Evolutionary conservation across 1,140 invertebrate species (phyloP), one percentile per base, ranked within the genome.

Genomic region (Nautilus pompilius): DNA sequence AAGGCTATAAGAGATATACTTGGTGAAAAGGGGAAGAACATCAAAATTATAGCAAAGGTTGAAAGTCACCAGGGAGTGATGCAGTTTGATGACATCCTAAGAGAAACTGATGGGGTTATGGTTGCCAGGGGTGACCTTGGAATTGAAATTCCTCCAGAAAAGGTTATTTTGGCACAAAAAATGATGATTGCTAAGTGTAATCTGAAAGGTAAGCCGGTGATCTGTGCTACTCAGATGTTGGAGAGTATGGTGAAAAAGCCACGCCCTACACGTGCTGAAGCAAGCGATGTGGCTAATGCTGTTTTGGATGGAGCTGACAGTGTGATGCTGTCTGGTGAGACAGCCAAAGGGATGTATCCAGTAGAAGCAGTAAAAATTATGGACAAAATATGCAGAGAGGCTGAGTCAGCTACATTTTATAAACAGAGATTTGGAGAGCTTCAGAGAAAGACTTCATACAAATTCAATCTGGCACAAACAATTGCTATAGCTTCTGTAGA

Each of bases 241-340:
- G 95, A 98, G 75, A 96, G 93, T 0, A 98, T 98, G 95, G 88
- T 95, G 0, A 94, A 93, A 82, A 97, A 97, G 77, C 95, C 95
- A 4, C 86, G 95, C 30, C 92, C 96, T 10, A 98, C 95, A 0
- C 87, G 95, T 69, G 95, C 95, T 34, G 96, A 98, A 84, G 90
- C 90, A 26, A 94, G 93, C 0, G 96, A 98, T 84, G 95, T 98
- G 0, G 95, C 95, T 32, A 98, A 98, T 82, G 95, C 95, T 4
- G 90, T 98, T 73, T 83, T 98, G 6, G 95, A 98, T 84, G 95
- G 95, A n/a, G 93, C 95, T 29, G 95, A 98, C 79, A 96, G 94
- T 80, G 94, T 98, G 5, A 97, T 98, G 95, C 84, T 98, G 72
- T 95, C 93, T 2, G 95, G 95, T 15, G 95, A 98, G 83, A 98